Evolutionary conservation across 2,888 invertebrate genomes (phyloP).

Genomic region (Drosophila affinis): DNA sequence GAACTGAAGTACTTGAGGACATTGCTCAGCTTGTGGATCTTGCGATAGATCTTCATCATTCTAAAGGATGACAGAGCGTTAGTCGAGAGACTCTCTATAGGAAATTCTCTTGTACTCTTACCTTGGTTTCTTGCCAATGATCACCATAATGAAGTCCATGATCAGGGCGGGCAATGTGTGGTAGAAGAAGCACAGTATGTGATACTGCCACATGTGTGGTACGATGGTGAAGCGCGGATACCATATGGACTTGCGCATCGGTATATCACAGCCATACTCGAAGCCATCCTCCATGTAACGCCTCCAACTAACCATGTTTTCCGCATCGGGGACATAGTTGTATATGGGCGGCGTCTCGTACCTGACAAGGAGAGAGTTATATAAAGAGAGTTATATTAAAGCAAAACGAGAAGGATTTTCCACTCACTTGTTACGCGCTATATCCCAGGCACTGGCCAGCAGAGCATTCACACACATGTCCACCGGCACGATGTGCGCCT

Average conservation of each 20-base stretch:
- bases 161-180: constrained; percentile 88
- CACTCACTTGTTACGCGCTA: constrained; percentile 83
- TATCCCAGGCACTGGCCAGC: constrained; percentile 84
- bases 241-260: constrained; percentile 89
- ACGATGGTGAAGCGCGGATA: constrained; percentile 86
- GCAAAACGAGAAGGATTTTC: too few relatives aligned
- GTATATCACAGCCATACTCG: constrained; percentile 85
- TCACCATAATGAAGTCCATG: constrained; percentile 85
- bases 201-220: constrained; percentile 84
- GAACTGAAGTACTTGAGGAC: constrained; percentile 91
- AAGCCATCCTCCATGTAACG: constrained; percentile 85
- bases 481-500: constrained; percentile 84
- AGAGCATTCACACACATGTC: constrained; percentile 85
- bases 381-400: too few relatives aligned
- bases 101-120: constrained; percentile 55
- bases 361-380: constrained; percentile 33
- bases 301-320: constrained; percentile 93
- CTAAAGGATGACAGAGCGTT: constrained; percentile 82
- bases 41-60: constrained; percentile 91
- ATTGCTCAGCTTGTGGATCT: constrained; percentile 92
- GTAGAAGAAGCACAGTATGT: constrained; percentile 86
- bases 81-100: too few relatives aligned
- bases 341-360: constrained; percentile 85
- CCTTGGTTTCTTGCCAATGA: constrained; percentile 83
- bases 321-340: constrained; percentile 93